Percentiles rank a stretch among this genome's conserved stretches.
These are phyloP conservation scores for Drosophila tsacasi DNA, from an alignment of 1,140 invertebrate species.

Conservation along the genomic window DNA sequence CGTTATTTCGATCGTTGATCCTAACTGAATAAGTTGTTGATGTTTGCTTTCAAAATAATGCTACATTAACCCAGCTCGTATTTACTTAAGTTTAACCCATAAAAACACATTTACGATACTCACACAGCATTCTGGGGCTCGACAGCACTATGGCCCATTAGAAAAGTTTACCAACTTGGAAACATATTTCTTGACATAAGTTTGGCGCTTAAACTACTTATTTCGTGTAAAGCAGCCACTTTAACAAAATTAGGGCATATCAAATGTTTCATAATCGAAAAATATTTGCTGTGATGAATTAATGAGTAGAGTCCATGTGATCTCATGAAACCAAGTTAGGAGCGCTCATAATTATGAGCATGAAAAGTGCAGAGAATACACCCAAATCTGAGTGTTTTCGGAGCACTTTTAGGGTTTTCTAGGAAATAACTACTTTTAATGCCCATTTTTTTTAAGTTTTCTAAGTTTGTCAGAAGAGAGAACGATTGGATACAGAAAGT, in stretches of 20 bases:
- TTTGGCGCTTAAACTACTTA: neutral
- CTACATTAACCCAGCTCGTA: neutral
- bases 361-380: neutral
- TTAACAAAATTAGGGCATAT: neutral
- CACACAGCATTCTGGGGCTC: neutral
- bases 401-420: neutral
- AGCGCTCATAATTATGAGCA: neutral
- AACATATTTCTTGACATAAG: neutral
- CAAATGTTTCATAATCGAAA: neutral
- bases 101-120: neutral
- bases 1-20: neutral
- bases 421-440: neutral
- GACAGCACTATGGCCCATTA: neutral
- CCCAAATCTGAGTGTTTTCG: neutral
- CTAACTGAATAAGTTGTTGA: conserved; percentile 2
- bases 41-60: neutral
- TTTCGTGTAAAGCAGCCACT: neutral
- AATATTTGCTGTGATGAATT: neutral
- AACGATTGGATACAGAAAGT: too few relatives aligned
- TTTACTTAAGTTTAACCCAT: neutral
- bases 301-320: neutral
- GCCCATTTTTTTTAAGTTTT: neutral
- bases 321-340: neutral
- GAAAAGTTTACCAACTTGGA: neutral
- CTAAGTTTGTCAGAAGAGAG: neutral